phyloP scores from a whole-genome alignment of 1,140 invertebrate genomes.

The Euglossa dilemma region DNA sequence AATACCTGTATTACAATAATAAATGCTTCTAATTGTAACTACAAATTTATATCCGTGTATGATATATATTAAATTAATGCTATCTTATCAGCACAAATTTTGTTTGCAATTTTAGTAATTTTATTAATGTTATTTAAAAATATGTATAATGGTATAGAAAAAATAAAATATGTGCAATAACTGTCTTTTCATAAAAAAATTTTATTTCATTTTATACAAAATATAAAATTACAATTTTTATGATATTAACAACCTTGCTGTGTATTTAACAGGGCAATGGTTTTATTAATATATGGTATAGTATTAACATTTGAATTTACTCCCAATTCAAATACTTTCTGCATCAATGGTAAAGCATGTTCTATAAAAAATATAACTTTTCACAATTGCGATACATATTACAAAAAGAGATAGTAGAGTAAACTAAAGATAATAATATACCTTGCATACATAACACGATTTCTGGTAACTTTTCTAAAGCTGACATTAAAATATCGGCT shows the following conservation, averaged over 20 bases:
- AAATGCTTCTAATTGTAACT: not conserved
- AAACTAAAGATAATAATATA: constrained; percentile 67
- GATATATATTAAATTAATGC: constrained; percentile 21
- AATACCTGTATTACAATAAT: constrained; percentile 2
- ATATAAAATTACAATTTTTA: constrained; percentile 53
- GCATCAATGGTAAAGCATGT: constrained; percentile 89
- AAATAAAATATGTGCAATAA: constrained; percentile 24
- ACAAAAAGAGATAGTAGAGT: not conserved
- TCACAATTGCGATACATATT: not conserved
- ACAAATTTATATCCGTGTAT: constrained; percentile 4
- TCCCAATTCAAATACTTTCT: constrained; percentile 92
- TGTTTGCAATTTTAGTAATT: not conserved
- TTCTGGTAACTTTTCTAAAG: constrained; percentile 92
- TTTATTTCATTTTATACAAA: constrained; percentile 56
- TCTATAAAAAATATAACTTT: constrained; percentile 84
- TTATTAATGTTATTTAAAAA: not conserved
- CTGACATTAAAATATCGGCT: constrained; percentile 89
- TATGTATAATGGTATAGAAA: not conserved
- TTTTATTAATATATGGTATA: constrained; percentile 89
- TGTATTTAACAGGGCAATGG: constrained; percentile 90
- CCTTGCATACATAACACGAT: constrained; percentile 91
- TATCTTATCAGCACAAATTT: not conserved
- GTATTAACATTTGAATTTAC: constrained; percentile 91
- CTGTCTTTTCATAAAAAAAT: constrained; percentile 44
- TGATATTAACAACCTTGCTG: constrained; percentile 88